Base-by-base conservation (phyloP, 2,797 vertebrate genomes). In the Danio kyathit region DNA sequence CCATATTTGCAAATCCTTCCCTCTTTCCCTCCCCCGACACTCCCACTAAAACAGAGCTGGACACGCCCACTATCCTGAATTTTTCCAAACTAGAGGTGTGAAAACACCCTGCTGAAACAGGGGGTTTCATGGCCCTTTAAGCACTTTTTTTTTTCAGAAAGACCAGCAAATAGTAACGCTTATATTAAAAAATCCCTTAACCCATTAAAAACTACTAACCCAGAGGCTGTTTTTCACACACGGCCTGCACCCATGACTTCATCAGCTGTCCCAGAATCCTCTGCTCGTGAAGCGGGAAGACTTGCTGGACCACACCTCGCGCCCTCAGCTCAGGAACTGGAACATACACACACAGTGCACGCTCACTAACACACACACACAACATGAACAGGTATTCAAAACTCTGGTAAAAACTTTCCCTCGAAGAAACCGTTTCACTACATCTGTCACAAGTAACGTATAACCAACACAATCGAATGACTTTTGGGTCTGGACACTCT, bases 201-300 rank as follows among this genome's bases (percentile, higher is more conserved):
- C 29, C 4, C 44, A 14, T 4, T 14, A 9, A 9, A 38, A 7
- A n/a, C 9, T 8, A 88, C 90, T 89, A 69, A 99, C 97, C 97
- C 76, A 99, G 90, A 0, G 97, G 97, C 88, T 98, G 97, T 14
- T 97, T 96, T 88, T 98, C 97, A 75, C 97, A 98, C 77, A 98
- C 95, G 0, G 97, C 97, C 93, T 99, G 97, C 71, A 99, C 97
- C 97, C 97, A 99, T 0, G 96, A 97, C 92, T 96, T 97, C 97
- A 98, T 97, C 79, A 99, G 93, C 89, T 97, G 94, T 88, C 95
- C 94, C 85, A 99, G 94, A 91, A 98, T 97, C 82, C 96, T 94
- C 90, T 97, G 97, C 86, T 99, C 97, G 0, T 99, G 97, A 69
- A 99, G 94, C 0, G 97, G 97, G 89, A 99, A 98, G 29, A 97